Conservation (phyloP, 2,797 vertebrate genomes). For the Chrysocyon brachyurus region DNA sequence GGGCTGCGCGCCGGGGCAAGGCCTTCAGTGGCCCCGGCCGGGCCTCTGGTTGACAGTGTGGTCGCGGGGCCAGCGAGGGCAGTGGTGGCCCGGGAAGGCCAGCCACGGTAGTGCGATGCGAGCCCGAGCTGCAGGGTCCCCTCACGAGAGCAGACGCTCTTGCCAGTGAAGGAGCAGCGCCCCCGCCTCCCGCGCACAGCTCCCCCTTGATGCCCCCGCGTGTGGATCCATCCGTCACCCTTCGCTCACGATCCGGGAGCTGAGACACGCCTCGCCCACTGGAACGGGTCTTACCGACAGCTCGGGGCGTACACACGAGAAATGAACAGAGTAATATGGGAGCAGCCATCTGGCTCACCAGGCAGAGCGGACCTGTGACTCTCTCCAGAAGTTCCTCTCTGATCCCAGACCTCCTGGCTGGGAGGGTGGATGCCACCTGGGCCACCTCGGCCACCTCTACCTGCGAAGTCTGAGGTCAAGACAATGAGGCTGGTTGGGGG, state of each 20-base stretch:
- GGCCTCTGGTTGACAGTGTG: too few species aligned
- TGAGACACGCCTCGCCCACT: background rate
- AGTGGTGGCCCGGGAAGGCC: background rate
- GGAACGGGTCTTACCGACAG: background rate
- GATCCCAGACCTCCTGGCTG: background rate
- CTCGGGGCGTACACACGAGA: background rate
- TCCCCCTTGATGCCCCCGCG: background rate
- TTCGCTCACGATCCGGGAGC: background rate
- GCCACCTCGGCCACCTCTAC: background rate
- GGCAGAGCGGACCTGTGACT: too few species aligned
- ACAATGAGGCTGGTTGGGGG: background rate
- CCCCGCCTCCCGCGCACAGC: background rate
- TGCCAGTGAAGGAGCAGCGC: background rate
- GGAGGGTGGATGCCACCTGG: background rate
- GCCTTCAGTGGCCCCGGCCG: too few species aligned
- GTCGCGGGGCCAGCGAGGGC: too few species aligned
- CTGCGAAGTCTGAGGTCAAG: background rate
- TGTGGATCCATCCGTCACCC: background rate
- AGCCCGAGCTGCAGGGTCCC: background rate
- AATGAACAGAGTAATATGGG: background rate
- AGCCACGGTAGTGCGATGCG: background rate
- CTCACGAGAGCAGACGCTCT: background rate
- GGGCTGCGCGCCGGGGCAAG: too few species aligned
- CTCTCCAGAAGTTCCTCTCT: background rate
- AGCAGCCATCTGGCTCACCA: background rate